Percentiles rank a stretch among this genome's conserved stretches.
Evolutionary conservation across 2,113 vertebrate genomes (phyloP).

Genomic region (Siphamia tubifer): DNA sequence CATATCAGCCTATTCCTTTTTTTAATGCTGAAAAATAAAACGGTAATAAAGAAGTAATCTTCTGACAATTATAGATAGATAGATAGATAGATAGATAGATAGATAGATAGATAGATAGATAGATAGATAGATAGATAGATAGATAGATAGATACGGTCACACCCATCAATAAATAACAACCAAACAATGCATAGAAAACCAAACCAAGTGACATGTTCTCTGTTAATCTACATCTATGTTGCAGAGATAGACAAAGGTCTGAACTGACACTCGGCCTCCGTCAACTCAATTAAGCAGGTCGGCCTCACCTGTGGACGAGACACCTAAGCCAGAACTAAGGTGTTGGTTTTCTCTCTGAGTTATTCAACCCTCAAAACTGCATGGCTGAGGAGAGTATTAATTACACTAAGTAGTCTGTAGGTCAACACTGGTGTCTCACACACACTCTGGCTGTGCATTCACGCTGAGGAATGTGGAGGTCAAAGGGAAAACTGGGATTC

Average conservation of each 20-base stretch:
- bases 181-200: neutral
- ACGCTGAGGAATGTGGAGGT: constrained; percentile 59
- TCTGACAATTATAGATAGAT: no score
- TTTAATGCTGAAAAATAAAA: no score
- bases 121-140: no score
- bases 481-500: constrained; percentile 64
- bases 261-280: neutral
- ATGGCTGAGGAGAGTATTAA: constrained; percentile 45
- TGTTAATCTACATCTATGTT: neutral
- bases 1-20: no score
- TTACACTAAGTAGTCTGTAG: constrained; percentile 49
- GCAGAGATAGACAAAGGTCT: neutral
- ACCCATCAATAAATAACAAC: no score
- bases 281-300: neutral
- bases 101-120: no score
- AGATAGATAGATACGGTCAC: no score
- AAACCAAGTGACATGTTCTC: no score
- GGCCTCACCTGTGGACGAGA: constrained; percentile 10
- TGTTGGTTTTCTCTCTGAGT: constrained; percentile 41
- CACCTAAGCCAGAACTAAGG: constrained; percentile 16
- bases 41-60: no score
- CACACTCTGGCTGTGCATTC: constrained; percentile 31
- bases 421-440: constrained; percentile 27
- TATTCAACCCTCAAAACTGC: constrained; percentile 48
- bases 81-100: no score